These are phyloP conservation scores for Plectrocnemia conspersa DNA, from an alignment of 1,140 invertebrate species.

Conservation along the genomic window DNA sequence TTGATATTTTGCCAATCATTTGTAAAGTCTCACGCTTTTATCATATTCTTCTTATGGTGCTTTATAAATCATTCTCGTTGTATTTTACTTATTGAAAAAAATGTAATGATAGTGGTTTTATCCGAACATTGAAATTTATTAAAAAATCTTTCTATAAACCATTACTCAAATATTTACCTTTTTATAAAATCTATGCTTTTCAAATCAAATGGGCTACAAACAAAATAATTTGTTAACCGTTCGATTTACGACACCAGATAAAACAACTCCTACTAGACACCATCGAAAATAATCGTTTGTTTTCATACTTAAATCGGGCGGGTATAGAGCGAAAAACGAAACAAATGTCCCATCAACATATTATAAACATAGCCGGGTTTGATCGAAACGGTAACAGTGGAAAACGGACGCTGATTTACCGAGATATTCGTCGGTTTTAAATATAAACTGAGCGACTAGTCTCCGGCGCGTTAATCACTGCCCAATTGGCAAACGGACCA, in stretches of 20 bases:
- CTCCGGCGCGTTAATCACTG: not conserved
- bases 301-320: no score
- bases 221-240: not conserved
- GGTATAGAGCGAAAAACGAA: no score
- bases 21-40: no score
- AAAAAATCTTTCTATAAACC: no score
- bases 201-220: not conserved
- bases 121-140: no score
- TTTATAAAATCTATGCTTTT: not conserved
- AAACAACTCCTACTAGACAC: not conserved
- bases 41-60: no score
- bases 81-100: no score
- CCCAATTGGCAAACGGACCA: not conserved
- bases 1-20: not conserved
- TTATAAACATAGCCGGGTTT: slow-evolving; percentile 17
- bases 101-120: no score
- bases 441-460: not conserved
- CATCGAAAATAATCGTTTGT: no score
- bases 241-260: not conserved
- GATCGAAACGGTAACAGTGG: slow-evolving; percentile 18
- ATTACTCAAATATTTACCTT: no score
- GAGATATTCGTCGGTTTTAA: slow-evolving; percentile 1
- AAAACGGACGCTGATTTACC: slow-evolving; percentile 18
- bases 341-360: slow-evolving; percentile 11
- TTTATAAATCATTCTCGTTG: no score